phyloP scores from a whole-genome alignment of 2,888 invertebrate genomes.

The Melikaiella ostensackeni region DNA sequence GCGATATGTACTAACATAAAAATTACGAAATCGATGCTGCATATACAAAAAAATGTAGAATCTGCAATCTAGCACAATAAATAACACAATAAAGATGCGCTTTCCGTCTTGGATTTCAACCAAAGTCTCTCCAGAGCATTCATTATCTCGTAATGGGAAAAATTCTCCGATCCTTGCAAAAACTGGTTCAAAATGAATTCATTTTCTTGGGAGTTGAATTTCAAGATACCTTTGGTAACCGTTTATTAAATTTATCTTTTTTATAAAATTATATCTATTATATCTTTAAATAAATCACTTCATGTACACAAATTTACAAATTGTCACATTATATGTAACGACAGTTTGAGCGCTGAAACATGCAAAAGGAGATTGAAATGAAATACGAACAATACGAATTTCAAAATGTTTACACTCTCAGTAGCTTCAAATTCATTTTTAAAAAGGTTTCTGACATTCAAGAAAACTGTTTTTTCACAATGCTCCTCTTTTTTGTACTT shows the following conservation, averaged over 20 bases:
- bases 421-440: conserved; percentile 21
- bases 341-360: conserved; percentile 9
- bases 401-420: conserved; percentile 10
- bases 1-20: not conserved
- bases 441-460: not conserved
- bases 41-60: conserved; percentile 3
- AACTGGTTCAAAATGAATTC: not conserved
- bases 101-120: not conserved
- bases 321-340: not conserved
- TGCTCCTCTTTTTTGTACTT: conserved; percentile 18
- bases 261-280: not conserved
- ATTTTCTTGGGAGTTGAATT: not conserved
- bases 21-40: conserved; percentile 7
- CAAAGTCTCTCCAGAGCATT: not conserved
- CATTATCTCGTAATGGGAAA: not conserved
- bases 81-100: not conserved
- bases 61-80: not conserved
- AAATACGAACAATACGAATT: not conserved
- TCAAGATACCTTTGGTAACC: not conserved
- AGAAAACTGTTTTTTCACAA: not conserved
- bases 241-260: conserved; percentile 12
- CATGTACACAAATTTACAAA: conserved; percentile 16
- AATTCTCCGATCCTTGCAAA: not conserved
- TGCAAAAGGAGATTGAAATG: conserved; percentile 1
- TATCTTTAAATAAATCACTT: conserved; percentile 2